A percentile compares a stretch with the other conserved stretches of the same genome.
phyloP scores from a whole-genome alignment of 2,797 vertebrate genomes.

The Smutsia temminckii region DNA sequence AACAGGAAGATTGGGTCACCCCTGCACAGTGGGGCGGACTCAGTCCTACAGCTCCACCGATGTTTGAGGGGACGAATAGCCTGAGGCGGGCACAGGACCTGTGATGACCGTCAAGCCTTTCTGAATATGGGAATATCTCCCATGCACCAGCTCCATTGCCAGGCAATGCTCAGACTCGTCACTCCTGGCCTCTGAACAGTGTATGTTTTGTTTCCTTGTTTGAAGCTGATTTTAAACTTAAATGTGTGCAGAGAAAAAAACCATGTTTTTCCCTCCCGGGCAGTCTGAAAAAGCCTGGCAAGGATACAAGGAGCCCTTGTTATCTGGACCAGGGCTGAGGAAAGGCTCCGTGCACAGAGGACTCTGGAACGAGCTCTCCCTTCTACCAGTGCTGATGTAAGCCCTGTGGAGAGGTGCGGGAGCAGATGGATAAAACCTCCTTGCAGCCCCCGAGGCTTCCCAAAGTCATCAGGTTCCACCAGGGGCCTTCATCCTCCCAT shows the following conservation, averaged over 20 bases:
- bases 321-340: constrained; percentile 14
- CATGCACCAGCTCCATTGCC: rapidly evolving
- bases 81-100: rapidly evolving
- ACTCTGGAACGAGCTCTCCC: not conserved
- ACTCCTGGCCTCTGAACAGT: not conserved
- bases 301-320: constrained; percentile 40
- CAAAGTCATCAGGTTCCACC: not conserved
- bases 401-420: not conserved
- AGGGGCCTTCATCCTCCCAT: not conserved
- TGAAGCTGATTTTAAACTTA: constrained; percentile 27
- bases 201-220: not conserved
- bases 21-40: not conserved
- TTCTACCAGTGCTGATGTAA: not conserved
- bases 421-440: not conserved
- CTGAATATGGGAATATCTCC: not conserved
- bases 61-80: not conserved
- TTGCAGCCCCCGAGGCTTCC: not conserved
- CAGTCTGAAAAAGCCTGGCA: not conserved
- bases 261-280: not conserved
- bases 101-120: not conserved
- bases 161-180: not conserved
- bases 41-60: rapidly evolving
- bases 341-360: not conserved
- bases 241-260: not conserved
- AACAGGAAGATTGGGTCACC: not conserved